Conservation (phyloP, 1,140 invertebrate species). For the Drosophila ananassae region DNA sequence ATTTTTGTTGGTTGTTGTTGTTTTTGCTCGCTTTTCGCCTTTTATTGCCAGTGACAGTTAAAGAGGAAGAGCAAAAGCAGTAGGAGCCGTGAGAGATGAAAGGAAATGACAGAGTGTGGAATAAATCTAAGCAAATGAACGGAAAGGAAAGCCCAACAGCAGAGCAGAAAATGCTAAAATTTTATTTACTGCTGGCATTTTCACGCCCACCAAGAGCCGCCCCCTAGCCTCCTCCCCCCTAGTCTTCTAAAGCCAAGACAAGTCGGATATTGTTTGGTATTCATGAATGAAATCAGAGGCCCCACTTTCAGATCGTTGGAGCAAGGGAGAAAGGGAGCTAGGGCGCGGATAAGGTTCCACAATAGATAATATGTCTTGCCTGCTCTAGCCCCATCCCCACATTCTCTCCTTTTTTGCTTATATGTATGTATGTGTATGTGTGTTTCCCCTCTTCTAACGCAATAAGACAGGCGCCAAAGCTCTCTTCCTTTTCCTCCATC, state of each 20-base stretch:
- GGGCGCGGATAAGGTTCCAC: not conserved
- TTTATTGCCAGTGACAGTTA: conserved; percentile 35
- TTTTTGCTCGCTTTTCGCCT: not conserved
- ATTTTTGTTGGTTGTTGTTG: conserved; percentile 3
- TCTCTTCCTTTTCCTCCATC: conserved; percentile 1
- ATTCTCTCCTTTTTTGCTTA: not conserved
- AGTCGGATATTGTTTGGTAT: conserved; percentile 54
- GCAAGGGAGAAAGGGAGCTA: not conserved
- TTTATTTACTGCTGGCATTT: conserved; percentile 71
- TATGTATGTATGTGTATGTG: not conserved
- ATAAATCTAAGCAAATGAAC: conserved; percentile 37
- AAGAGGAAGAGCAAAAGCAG: not conserved
- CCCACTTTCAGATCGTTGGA: not conserved
- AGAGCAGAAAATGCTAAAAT: conserved; percentile 45
- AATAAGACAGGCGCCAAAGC: conserved; percentile 41
- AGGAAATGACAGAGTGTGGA: conserved; percentile 26
- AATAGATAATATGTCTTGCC: conserved; percentile 15
- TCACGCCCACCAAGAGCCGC: conserved; percentile 44
- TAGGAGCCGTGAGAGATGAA: conserved; percentile 2
- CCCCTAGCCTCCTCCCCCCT: no score
- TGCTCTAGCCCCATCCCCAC: conserved; percentile 4
- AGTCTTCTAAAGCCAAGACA: conserved; percentile 1
- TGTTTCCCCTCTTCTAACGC: conserved; percentile 10
- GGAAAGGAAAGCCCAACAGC: conserved; percentile 20
- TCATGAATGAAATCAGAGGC: conserved; percentile 65